Evolutionary conservation across 2,113 vertebrate genomes (phyloP), one percentile per base, ranked within the genome.

Genomic region (Heterocephalus glaber): DNA sequence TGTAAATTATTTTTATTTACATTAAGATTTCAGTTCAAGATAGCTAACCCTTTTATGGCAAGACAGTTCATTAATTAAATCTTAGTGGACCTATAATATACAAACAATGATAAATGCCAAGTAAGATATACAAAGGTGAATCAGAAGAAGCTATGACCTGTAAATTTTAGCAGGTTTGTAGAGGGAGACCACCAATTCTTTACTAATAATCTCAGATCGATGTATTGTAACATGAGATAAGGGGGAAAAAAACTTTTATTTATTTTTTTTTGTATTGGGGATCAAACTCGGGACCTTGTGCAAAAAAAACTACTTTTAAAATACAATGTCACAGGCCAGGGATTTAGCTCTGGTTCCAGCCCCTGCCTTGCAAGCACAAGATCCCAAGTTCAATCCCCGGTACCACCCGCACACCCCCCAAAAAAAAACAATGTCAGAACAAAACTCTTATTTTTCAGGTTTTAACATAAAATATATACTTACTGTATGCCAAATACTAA

Each of bases 21-120:
- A 65, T 30, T 54, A 60, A 84, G 68, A 60, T 66, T 93, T 89
- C 77, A 95, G 44, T 83, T 89, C 49, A 95, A 60, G 87, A 41
- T 7, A 74, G 56, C 70, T 54, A 61, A 77, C 24, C 12, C 19
- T 82, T 65, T 83, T 66, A 66, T 65, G 58, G 17, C 52, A 80
- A 54, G 58, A 91, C 0, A 66, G 12, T 38, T 54, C 19, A 80
- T 28, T 54, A 92, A 12, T 12, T 83, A 33, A 65, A 24, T 85
- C 41, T 33, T 66, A 63, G 20, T 28, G 20, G 76, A 3, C 16
- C n/a, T n/a, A 60, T 10, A 66, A n/a, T 2, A 6, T 35, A 49
- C 44, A 47, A 80, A 81, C 22, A 74, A 35, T 54, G 30, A 33
- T 35, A 74, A 92, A 80, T 49, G 17, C 22, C 70, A 47, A 83